Evolutionary conservation across 2,797 vertebrate species (phyloP).

Genomic region (Acanthurus lineatus): DNA sequence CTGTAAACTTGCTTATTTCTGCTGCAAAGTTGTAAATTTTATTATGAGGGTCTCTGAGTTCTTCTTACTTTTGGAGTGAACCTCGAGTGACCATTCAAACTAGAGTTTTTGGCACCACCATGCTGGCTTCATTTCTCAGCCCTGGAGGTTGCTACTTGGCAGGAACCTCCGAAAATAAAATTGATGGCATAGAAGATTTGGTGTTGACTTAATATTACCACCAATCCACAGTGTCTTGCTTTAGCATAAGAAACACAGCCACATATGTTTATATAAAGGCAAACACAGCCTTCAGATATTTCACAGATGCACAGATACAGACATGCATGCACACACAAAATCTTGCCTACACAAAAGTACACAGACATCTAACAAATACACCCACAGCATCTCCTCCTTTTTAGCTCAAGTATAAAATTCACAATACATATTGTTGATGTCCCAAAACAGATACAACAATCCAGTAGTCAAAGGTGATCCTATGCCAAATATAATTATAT

Average conservation of each 20-base stretch:
- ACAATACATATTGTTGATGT: constrained; percentile 15
- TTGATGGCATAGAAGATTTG: neutral
- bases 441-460: neutral
- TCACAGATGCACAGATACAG: neutral
- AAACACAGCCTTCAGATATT: constrained; percentile 3
- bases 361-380: constrained; percentile 12
- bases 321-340: constrained; percentile 1
- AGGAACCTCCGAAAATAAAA: neutral
- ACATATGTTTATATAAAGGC: neutral
- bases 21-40: too few species aligned
- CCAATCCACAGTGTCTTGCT: constrained; percentile 3
- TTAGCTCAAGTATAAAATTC: constrained; percentile 15
- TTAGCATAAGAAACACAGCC: constrained; percentile 1
- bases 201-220: neutral
- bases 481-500: constrained; percentile 4
- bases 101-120: too few species aligned
- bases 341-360: neutral
- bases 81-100: too few species aligned
- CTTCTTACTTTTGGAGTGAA: too few species aligned
- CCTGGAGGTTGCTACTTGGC: too few species aligned
- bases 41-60: too few species aligned
- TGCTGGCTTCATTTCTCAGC: too few species aligned
- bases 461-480: constrained; percentile 19
- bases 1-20: too few species aligned
- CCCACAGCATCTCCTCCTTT: constrained; percentile 7